A percentile compares a stretch with the other conserved stretches of the same genome.
Evolutionary conservation across 2,888 invertebrate genomes (phyloP).

Genomic region (Capitulum mitella): DNA sequence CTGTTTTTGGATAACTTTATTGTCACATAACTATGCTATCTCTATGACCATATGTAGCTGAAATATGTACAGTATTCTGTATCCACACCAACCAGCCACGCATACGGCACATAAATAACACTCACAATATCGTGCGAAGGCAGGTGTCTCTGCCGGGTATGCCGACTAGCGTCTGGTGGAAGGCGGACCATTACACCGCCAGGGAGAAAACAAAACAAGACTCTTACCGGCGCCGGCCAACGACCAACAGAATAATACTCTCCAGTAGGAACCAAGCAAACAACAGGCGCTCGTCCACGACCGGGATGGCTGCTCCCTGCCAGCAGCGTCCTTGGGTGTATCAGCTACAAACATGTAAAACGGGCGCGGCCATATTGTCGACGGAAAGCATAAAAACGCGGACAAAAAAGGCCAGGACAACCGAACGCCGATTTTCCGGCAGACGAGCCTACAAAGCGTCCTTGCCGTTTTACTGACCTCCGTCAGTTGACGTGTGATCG

Average conservation of each 20-base stretch:
- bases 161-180: neutral
- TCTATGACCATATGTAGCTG: neutral
- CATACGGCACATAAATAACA: slow-evolving; percentile 1
- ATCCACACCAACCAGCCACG: neutral
- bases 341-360: too few species aligned
- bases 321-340: too few species aligned
- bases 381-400: too few species aligned
- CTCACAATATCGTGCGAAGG: neutral
- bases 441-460: too few species aligned
- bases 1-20: neutral
- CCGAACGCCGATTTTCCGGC: too few species aligned
- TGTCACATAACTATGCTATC: neutral
- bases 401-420: too few species aligned
- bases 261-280: neutral
- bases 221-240: neutral
- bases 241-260: neutral
- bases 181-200: neutral
- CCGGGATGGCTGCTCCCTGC: too few species aligned
- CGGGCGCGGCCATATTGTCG: too few species aligned
- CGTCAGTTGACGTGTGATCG: too few species aligned
- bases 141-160: neutral
- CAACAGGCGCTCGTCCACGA: too few species aligned
- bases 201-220: neutral
- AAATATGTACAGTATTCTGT: neutral
- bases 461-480: too few species aligned